Evolutionary conservation across 1,140 invertebrate species (phyloP).

Genomic region (Colletes latitarsis): DNA sequence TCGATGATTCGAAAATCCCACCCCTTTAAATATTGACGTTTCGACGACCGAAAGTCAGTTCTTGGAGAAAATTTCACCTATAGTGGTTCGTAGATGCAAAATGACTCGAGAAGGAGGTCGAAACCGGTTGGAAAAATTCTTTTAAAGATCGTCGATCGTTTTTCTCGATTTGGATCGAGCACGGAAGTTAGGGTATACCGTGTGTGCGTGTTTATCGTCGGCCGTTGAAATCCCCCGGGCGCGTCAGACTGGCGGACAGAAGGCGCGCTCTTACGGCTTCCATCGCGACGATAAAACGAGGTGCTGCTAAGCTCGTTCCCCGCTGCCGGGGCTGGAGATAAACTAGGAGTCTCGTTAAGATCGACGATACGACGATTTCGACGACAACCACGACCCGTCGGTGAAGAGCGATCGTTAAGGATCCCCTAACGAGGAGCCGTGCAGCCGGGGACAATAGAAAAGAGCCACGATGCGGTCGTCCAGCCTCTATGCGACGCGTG

Average conservation of each 20-base stretch:
- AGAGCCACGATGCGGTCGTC: constrained; percentile 30
- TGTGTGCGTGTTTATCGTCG: neutral
- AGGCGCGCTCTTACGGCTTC: constrained; percentile 10
- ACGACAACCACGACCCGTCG: constrained; percentile 50
- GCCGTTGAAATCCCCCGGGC: neutral
- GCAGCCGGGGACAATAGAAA: constrained; percentile 57
- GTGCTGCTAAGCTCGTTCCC: constrained; percentile 34
- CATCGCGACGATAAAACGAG: constrained; percentile 33
- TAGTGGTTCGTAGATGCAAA: no score
- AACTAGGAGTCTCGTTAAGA: constrained; percentile 61
- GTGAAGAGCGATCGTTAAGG: constrained; percentile 66
- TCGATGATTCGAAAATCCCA: no score
- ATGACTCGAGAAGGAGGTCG: no score
- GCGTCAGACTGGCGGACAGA: constrained; percentile 3
- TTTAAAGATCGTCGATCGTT: neutral
- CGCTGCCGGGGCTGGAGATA: constrained; percentile 28
- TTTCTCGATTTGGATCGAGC: neutral
- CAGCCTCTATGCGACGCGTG: constrained; percentile 42
- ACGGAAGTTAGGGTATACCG: no score
- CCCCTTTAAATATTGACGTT: no score
- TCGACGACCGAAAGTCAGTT: no score
- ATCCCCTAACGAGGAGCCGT: constrained; percentile 61
- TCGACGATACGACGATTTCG: constrained; percentile 62
- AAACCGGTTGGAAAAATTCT: no score
- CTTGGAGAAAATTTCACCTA: no score